Evolutionary conservation across 2,888 invertebrate genomes (phyloP), one percentile per base, ranked within the genome.

Genomic region (Hypsopygia costalis): DNA sequence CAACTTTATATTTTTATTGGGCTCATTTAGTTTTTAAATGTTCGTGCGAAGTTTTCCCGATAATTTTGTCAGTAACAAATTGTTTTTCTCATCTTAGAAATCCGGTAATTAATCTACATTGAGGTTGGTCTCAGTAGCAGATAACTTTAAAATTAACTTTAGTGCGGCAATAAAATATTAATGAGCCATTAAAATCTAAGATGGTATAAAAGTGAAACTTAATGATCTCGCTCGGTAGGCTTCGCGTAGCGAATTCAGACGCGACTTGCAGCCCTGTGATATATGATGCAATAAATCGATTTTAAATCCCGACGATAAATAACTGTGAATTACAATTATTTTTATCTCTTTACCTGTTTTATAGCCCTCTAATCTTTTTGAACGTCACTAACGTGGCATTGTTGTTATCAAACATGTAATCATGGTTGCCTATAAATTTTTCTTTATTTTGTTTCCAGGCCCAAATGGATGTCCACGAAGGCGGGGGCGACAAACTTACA

Each of bases 401-500:
- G 31, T 32, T 11, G 16, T 11, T 25, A 12, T 33, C 16, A 16
- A n/a, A 1, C 11, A 11, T 11, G 10, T 31, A 33, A 27, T 20
- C 20, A 9, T 6, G 45, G 43, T 31, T 10, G 51, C 43, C 40
- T 49, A 12, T 38, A 33, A 52, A 62, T 64, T 51, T 52, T 50
- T 33, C 37, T 51, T 56, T 57, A 43, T 60, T 69, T 79, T 80
- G 56, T 75, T 92, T 92, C 61, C 94, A 97, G 98, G 98, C 83
- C 98, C 98, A 42, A 98, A 98, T 78, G 97, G 97, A 47, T 97
- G 97, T 80, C 97, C 97, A 51, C 92, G 97, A 72, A 94, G 97
- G 78, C 93, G 98, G 69, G 98, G 98, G 47, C 92, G 98, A 61
- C 98, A 98, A 90, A 98, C 98, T 10, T 98, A 98, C 92, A 98